phyloP scores from a whole-genome alignment of 2,797 vertebrate species.

The Odontamblyopus lacepedii region DNA sequence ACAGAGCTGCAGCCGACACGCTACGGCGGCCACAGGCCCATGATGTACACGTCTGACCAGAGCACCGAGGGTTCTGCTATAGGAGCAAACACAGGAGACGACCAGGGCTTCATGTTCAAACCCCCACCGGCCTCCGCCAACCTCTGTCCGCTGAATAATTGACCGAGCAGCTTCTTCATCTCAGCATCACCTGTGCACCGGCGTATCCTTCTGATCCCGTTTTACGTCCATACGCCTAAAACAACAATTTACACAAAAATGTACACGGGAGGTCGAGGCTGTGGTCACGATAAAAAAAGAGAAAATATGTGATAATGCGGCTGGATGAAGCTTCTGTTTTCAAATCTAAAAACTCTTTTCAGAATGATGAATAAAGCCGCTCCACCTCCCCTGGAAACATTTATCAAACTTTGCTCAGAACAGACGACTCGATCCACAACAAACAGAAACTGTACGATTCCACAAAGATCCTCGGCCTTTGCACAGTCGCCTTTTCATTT shows the following conservation, averaged over 20 bases:
- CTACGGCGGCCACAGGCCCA: constrained; percentile 59
- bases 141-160: constrained; percentile 65
- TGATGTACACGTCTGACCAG: constrained; percentile 63
- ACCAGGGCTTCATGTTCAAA: constrained; percentile 51
- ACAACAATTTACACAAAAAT: background rate
- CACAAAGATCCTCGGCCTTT: too few species aligned
- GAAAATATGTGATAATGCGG: too few species aligned
- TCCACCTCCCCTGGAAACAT: too few species aligned
- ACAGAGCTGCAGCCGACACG: constrained; percentile 47
- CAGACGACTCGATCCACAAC: too few species aligned
- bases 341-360: too few species aligned
- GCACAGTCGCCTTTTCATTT: too few species aligned
- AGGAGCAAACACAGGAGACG: constrained; percentile 4
- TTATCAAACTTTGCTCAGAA: too few species aligned
- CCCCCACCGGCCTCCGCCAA: constrained; percentile 32
- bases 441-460: too few species aligned
- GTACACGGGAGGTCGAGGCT: too few species aligned
- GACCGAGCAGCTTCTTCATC: constrained; percentile 36
- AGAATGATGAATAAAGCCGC: too few species aligned
- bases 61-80: constrained; percentile 36
- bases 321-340: too few species aligned
- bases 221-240: background rate
- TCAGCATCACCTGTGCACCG: constrained; percentile 28
- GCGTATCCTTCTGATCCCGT: constrained; percentile 24
- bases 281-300: too few species aligned